phyloP scores from a whole-genome alignment of 2,888 invertebrate genomes.

The Tryphoninae sp. region DNA sequence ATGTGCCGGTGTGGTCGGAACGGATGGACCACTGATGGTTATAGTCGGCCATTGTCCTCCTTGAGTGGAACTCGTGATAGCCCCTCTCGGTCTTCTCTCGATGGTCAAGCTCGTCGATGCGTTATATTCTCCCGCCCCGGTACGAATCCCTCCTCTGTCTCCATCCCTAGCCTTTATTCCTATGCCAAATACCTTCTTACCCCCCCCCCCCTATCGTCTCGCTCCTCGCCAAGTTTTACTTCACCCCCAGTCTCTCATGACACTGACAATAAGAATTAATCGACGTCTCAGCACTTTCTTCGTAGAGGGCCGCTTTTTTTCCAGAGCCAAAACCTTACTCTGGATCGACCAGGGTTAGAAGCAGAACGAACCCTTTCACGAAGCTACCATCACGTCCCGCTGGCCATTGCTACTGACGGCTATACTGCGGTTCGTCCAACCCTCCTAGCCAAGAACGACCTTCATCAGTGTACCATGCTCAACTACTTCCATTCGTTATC shows the following conservation, averaged over 20 bases:
- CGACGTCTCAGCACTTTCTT: constrained; percentile 71
- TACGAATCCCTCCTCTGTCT: constrained; percentile 39
- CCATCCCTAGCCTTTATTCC: constrained; percentile 18
- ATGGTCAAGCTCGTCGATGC: constrained; percentile 67
- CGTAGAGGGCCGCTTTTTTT: constrained; percentile 29
- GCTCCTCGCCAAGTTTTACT: constrained; percentile 6
- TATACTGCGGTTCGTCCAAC: constrained; percentile 17
- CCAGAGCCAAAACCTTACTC: constrained; percentile 22
- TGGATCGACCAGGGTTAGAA: background rate
- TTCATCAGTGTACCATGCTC: constrained; percentile 22
- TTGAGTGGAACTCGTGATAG: constrained; percentile 71
- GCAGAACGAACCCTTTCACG: background rate
- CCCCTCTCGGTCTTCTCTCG: constrained; percentile 63
- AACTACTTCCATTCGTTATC: constrained; percentile 47
- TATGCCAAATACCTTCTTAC: constrained; percentile 1
- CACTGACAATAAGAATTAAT: constrained; percentile 76
- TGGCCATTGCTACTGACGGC: background rate
- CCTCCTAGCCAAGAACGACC: constrained; percentile 37
- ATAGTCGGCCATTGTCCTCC: constrained; percentile 72
- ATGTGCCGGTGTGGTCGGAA: constrained; percentile 59
- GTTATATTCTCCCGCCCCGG: constrained; percentile 70
- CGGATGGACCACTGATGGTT: constrained; percentile 64
- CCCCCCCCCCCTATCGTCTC: background rate
- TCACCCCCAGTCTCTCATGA: constrained; percentile 63
- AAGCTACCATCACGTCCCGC: too few species aligned